Percentiles rank a stretch among this genome's conserved stretches.
phyloP scores from a whole-genome alignment of 2,113 vertebrate genomes.

The Formicarius rufipectus region DNA sequence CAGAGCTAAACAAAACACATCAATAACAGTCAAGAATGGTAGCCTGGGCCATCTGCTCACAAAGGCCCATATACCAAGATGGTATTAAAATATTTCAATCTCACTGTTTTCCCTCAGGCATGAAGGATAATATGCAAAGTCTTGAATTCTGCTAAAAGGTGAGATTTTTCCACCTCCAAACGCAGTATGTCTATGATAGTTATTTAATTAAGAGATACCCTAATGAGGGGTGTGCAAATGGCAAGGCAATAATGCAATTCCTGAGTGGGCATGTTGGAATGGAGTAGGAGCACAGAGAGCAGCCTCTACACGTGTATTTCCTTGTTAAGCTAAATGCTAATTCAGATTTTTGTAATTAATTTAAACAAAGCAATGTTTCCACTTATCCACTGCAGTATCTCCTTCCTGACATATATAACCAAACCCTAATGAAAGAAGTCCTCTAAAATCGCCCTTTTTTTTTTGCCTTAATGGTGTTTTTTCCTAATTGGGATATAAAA shows the following conservation, averaged over 20 bases:
- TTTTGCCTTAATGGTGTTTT: neutral
- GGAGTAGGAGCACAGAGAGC: neutral
- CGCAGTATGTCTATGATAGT: neutral
- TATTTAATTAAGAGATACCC: conserved; percentile 34
- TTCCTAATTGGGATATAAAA: neutral
- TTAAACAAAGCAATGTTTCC: neutral
- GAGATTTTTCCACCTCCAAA: neutral
- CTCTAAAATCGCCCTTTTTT: neutral
- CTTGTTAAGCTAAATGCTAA: neutral
- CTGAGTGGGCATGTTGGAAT: neutral
- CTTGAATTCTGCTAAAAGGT: neutral
- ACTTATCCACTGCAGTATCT: neutral
- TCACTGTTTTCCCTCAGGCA: conserved; percentile 29
- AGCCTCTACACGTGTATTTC: neutral
- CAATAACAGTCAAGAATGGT: neutral
- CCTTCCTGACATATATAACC: neutral
- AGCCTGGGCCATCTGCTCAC: conserved; percentile 34
- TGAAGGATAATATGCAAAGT: neutral
- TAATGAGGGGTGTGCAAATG: neutral
- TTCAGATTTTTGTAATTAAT: neutral
- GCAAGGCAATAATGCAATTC: neutral
- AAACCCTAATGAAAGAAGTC: neutral
- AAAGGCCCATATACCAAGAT: neutral
- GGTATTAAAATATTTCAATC: neutral
- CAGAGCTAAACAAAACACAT: conserved; percentile 20